Evolutionary conservation across 1,140 invertebrate species (phyloP), one percentile per base, ranked within the genome.

Genomic region (Grapholita molesta): DNA sequence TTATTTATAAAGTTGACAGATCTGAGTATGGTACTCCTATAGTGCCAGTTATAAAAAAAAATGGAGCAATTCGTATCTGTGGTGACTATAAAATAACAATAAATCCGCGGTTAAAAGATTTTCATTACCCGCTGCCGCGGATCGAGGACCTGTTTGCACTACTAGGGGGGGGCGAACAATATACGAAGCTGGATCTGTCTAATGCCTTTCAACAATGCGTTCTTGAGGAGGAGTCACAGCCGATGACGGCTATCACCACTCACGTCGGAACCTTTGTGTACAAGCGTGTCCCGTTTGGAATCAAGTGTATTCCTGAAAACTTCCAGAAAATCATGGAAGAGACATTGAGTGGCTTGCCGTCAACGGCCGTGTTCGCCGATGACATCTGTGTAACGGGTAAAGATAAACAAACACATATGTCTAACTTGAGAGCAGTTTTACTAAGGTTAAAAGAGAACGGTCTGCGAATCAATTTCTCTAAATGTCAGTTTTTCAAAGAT

Each of bases 61-160:
- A 65, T 9, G 76, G 73, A 0, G 71, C 75, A n/a, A 79, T 81
- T 55, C 72, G 73, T 2, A 75, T 78, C 23, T 80, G 79, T 53
- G 76, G 73, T 1, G 79, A 80, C 64, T 80, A 80, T 28, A 82
- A 79, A 35, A 67, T 75, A 12, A 79, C 72, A 0, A 71, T 81
- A 33, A 81, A 82, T 66, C 72, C 71, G 7, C 66, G 68, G 35
- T 67, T 84, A 18, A 68, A 73, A 55, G 64, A 69, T 12, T 68
- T 72, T 23, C 73, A 64, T 12, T 82, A 82, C 61, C 78, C 77
- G 0, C 64, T 81, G 6, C 82, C 80, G 7, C 75, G 73, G 4
- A 82, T 83, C 11, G 83, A 83, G 23, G 83, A 85, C 15, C 69
- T 85, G 11, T 85, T 83, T 71, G 69, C 79, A 9, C 28, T 67